Base-by-base conservation (phyloP, 2,888 invertebrate genomes). In the Perizoma affinitatum region DNA sequence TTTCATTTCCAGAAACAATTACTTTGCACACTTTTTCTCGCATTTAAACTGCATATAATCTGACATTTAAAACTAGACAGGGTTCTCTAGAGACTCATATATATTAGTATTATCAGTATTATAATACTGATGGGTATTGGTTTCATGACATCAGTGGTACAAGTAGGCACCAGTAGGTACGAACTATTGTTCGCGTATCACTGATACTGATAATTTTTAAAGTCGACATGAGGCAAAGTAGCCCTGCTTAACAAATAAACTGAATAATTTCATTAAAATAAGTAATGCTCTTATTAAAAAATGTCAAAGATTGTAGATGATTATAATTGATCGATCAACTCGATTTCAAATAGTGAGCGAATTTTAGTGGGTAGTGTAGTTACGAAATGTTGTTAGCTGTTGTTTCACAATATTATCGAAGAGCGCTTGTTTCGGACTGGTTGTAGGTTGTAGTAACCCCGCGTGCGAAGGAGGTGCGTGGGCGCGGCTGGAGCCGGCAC, bases 401-500 rank as follows among this genome's bases (percentile, higher is more conserved):
- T 6, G 34, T 61, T 63, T 53, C 58, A 38, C 58, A 60, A 51
- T 48, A 33, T 5, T 43, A 56, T 59, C 63, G 52, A 49, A 58
- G 55, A 48, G 50, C 40, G 62, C 58, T 58, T 48, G 48, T n/a
- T 42, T 38, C 57, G 45, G 53, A 53, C 38, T 33, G 33, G 33
- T 41, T 48, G 22, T 22, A 63, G 73, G 62, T n/a, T n/a, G n/a
- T n/a, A n/a, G n/a, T 69, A 75, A 76, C 83, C 83, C 83, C 82
- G 81, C 66, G 49, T 58, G 75, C 75, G 79, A 76, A 81, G 79
- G 79, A 73, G 76, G 75, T 70, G 85, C 87, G 90, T 88, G 87
- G 88, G 90, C 84, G 88, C 87, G 75, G 74, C 78, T 72, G 72
- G 76, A 78, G 78, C 75, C 74, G 75, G 74, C 84, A 76, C 71